A percentile compares a stretch with the other conserved stretches of the same genome.
These are phyloP conservation scores for Tapirus indicus DNA, from an alignment of 2,797 vertebrate genomes.

Conservation along the genomic window DNA sequence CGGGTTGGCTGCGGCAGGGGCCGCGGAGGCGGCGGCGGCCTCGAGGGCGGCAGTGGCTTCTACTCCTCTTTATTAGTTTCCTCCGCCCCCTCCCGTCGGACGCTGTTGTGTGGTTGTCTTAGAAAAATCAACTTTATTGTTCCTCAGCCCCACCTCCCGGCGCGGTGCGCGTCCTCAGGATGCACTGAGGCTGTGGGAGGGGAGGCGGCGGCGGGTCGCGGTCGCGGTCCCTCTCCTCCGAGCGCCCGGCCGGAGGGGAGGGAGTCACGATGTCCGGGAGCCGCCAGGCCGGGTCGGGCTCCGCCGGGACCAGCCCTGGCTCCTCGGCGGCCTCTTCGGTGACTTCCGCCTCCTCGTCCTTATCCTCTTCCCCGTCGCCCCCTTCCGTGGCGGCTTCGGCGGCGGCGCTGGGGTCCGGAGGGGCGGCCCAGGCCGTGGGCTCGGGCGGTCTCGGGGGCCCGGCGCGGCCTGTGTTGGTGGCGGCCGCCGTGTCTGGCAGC, in stretches of 20 bases:
- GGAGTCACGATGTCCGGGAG: slow-evolving; percentile 87
- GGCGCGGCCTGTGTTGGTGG: slow-evolving; percentile 85
- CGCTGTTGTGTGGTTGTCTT: slow-evolving; percentile 47
- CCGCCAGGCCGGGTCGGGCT: slow-evolving; percentile 84
- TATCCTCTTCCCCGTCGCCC: slow-evolving; percentile 86
- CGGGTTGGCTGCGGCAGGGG: slow-evolving; percentile 70
- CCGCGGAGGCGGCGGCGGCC: slow-evolving; percentile 54
- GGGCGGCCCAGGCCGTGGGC: slow-evolving; percentile 77
- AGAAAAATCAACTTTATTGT: slow-evolving; percentile 81
- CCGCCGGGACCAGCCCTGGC: slow-evolving; percentile 79
- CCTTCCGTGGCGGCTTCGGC: slow-evolving; percentile 76
- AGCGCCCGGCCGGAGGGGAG: slow-evolving; percentile 69
- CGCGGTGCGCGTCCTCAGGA: slow-evolving; percentile 71
- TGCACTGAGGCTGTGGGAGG: slow-evolving; percentile 79
- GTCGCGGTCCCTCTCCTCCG: slow-evolving; percentile 70
- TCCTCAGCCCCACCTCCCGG: slow-evolving; percentile 72
- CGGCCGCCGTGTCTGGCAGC: slow-evolving; percentile 86
- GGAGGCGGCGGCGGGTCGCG: slow-evolving; percentile 67
- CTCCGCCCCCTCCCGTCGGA: slow-evolving; percentile 72
- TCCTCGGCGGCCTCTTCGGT: slow-evolving; percentile 85
- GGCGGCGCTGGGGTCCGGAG: slow-evolving; percentile 78
- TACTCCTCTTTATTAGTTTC: not conserved
- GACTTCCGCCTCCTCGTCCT: slow-evolving; percentile 85
- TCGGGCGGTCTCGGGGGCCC: slow-evolving; percentile 76
- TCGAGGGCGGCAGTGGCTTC: not conserved